These are phyloP conservation scores for Megalurothrips usitatus DNA, from an alignment of 2,888 invertebrate species.

Conservation along the genomic window DNA sequence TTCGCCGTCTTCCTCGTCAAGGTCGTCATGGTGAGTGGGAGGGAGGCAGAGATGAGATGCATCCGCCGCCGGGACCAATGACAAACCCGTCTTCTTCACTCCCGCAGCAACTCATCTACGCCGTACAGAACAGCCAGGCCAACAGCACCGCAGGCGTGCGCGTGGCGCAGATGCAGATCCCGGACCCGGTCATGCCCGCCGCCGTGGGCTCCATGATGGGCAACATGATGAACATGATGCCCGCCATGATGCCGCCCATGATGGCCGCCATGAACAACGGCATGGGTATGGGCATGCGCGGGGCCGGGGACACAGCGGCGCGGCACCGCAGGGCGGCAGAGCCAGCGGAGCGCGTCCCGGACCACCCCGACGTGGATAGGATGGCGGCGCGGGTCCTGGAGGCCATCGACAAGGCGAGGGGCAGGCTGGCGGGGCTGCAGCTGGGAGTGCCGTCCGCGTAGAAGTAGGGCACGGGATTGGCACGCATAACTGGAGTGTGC, in stretches of 20 bases:
- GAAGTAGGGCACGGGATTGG: not conserved
- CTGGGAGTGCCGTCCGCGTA: not conserved
- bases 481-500: too few relatives aligned
- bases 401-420: not conserved
- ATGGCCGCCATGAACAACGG: conserved; percentile 2
- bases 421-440: not conserved
- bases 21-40: conserved; percentile 65
- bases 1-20: conserved; percentile 82
- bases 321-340: not conserved
- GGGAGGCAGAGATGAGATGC: too few relatives aligned
- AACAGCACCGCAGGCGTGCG: not conserved
- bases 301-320: not conserved
- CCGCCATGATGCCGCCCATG: conserved; percentile 18
- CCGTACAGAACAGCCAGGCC: conserved; percentile 15
- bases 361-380: not conserved
- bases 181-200: not conserved
- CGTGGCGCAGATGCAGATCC: conserved; percentile 12
- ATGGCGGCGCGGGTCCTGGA: not conserved
- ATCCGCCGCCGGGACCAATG: not conserved
- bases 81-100: not conserved
- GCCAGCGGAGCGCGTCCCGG: not conserved
- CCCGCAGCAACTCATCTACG: conserved; percentile 14
- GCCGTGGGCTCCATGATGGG: not conserved
- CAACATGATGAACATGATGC: conserved; percentile 6
- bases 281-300: conserved; percentile 11